Conservation (phyloP, 2,888 invertebrate species). For the Agonopterix subpropinquella region DNA sequence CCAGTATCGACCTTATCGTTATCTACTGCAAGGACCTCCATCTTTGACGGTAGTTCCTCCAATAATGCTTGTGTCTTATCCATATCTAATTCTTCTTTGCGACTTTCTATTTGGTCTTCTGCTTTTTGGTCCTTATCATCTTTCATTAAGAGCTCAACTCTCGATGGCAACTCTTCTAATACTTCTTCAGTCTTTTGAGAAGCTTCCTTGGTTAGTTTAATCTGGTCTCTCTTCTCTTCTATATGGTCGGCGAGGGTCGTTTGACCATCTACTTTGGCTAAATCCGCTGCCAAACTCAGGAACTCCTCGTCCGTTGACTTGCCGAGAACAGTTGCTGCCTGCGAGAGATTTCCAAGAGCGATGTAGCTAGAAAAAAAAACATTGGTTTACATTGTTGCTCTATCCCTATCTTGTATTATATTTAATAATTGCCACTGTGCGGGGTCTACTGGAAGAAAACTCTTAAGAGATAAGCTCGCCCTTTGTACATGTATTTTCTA, state of each 20-base stretch:
- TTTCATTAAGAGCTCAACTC: slow-evolving; percentile 12
- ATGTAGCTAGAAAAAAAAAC: slow-evolving; percentile 66
- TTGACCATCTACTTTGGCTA: slow-evolving; percentile 72
- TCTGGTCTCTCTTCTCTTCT: slow-evolving; percentile 26
- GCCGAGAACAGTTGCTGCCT: slow-evolving; percentile 77
- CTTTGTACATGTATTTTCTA: no score
- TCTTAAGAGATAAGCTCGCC: no score
- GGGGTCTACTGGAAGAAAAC: no score
- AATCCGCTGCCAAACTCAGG: slow-evolving; percentile 74
- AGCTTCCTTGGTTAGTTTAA: slow-evolving; percentile 14
- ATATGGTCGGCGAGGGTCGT: slow-evolving; percentile 47
- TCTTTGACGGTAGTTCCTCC: background rate
- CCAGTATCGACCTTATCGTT: no score
- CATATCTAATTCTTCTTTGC: background rate
- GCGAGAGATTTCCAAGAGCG: slow-evolving; percentile 72
- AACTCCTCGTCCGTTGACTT: slow-evolving; percentile 67
- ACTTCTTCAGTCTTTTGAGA: slow-evolving; percentile 6
- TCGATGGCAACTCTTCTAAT: slow-evolving; percentile 21
- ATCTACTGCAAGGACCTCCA: background rate
- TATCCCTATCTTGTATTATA: no score
- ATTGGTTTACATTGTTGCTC: background rate
- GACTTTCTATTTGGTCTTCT: background rate
- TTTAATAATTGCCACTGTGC: no score
- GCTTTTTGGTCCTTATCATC: slow-evolving; percentile 4
- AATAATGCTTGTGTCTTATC: background rate